A percentile compares a stretch with the other conserved stretches of the same genome.
Evolutionary conservation across 1,140 invertebrate species (phyloP).

Genomic region (Dreissena polymorpha): DNA sequence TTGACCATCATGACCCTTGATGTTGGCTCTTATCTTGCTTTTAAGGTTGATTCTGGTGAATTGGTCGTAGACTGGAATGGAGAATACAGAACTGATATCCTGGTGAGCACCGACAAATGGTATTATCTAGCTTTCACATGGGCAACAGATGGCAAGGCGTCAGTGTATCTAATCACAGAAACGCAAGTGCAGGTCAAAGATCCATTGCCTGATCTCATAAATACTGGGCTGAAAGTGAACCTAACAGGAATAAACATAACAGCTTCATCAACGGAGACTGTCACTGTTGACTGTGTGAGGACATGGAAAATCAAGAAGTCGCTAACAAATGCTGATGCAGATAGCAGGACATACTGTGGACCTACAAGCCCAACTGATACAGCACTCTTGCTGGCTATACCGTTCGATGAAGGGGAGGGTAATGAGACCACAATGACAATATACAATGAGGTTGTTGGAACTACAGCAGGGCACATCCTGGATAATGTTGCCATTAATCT

Average conservation of each 20-base stretch:
- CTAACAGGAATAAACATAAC: slow-evolving; percentile 5
- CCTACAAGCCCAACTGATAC: neutral
- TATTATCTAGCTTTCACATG: slow-evolving; percentile 38
- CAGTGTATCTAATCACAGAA: slow-evolving; percentile 32
- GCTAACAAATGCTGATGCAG: neutral
- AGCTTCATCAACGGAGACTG: neutral
- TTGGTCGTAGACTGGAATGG: slow-evolving; percentile 32
- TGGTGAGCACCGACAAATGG: slow-evolving; percentile 14
- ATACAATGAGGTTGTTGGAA: slow-evolving; percentile 16
- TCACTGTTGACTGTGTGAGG: slow-evolving; percentile 37
- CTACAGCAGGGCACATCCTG: neutral
- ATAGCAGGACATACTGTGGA: slow-evolving; percentile 42
- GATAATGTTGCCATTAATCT: neutral
- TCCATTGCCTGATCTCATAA: neutral
- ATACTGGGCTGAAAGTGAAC: neutral
- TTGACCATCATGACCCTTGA: slow-evolving; percentile 6
- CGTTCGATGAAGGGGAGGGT: slow-evolving; percentile 47
- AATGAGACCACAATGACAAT: slow-evolving; percentile 10
- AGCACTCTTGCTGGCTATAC: slow-evolving; percentile 20
- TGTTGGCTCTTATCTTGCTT: neutral
- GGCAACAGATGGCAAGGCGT: slow-evolving; percentile 20
- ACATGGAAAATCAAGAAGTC: slow-evolving; percentile 27
- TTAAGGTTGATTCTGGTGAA: slow-evolving; percentile 17
- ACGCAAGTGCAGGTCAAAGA: slow-evolving; percentile 1
- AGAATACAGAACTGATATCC: slow-evolving; percentile 17